These are phyloP conservation scores for Hermatobates lingyangjiaoensis DNA, from an alignment of 1,140 invertebrate species.

Conservation along the genomic window DNA sequence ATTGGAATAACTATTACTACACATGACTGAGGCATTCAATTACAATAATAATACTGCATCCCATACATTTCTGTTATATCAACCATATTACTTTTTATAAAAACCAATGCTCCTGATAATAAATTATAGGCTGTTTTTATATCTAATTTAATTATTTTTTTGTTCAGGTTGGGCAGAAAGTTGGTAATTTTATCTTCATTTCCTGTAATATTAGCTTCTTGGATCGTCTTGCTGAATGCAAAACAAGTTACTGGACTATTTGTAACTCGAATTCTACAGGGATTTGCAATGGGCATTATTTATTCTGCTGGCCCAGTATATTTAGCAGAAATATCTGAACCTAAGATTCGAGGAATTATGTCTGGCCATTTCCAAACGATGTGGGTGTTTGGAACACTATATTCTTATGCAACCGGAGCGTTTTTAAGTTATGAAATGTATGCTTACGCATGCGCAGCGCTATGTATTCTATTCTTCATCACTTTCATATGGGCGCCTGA, in stretches of 20 bases:
- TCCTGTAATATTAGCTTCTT: conserved; percentile 43
- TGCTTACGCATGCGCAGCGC: conserved; percentile 33
- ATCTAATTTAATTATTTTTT: too few relatives aligned
- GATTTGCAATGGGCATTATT: conserved; percentile 48
- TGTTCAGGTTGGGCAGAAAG: conserved; percentile 14
- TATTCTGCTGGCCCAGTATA: conserved; percentile 68
- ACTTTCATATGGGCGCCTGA: conserved; percentile 56
- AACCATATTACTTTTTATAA: too few relatives aligned
- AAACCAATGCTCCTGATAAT: too few relatives aligned
- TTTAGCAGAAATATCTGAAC: conserved; percentile 51
- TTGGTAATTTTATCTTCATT: conserved; percentile 48
- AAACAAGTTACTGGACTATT: conserved; percentile 30
- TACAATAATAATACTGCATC: too few relatives aligned
- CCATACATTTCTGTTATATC: too few relatives aligned
- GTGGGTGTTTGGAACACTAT: conserved; percentile 54
- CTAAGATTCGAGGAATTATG: conserved; percentile 17
- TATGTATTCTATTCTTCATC: neutral
- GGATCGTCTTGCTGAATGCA: conserved; percentile 34
- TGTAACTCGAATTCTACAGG: conserved; percentile 22
- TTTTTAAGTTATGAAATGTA: conserved; percentile 44
- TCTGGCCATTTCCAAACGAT: conserved; percentile 68
- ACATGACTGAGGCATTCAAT: too few relatives aligned
- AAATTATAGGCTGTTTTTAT: too few relatives aligned
- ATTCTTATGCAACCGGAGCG: conserved; percentile 55
- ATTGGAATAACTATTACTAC: too few relatives aligned